Conservation (phyloP, 2,797 vertebrate genomes). For the Martes flavigula region DNA sequence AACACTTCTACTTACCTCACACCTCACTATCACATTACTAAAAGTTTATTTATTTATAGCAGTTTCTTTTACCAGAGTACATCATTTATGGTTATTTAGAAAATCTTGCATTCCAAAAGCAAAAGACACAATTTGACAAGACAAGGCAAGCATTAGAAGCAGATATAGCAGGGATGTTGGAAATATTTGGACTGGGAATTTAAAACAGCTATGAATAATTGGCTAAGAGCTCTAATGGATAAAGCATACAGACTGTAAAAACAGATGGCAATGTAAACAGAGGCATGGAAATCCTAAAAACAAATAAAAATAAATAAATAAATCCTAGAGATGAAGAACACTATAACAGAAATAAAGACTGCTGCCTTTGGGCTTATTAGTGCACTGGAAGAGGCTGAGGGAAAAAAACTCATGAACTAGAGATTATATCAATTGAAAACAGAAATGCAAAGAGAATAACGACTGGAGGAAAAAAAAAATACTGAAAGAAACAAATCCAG, state of each 20-base stretch:
- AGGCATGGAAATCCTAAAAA: background rate
- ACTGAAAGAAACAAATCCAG: too few relatives aligned
- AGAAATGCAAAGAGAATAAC: background rate
- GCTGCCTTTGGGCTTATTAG: background rate
- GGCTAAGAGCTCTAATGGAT: background rate
- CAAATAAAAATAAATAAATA: background rate
- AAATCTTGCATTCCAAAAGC: background rate
- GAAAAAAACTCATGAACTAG: background rate
- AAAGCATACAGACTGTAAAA: background rate
- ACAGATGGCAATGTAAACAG: background rate
- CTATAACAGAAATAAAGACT: background rate
- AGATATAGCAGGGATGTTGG: background rate
- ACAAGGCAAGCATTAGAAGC: background rate
- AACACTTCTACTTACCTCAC: background rate
- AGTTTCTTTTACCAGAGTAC: background rate
- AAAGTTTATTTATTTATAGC: background rate
- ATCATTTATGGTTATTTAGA: background rate
- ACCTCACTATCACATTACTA: background rate
- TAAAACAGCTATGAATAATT: background rate
- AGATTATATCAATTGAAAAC: background rate
- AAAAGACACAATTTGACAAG: background rate
- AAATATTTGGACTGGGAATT: background rate
- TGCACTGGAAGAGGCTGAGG: background rate
- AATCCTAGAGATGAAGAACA: background rate
- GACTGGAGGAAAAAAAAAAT: background rate